A percentile compares a stretch with the other conserved stretches of the same genome.
Conservation (phyloP, 2,888 invertebrate species). For the Acronicta alni region DNA sequence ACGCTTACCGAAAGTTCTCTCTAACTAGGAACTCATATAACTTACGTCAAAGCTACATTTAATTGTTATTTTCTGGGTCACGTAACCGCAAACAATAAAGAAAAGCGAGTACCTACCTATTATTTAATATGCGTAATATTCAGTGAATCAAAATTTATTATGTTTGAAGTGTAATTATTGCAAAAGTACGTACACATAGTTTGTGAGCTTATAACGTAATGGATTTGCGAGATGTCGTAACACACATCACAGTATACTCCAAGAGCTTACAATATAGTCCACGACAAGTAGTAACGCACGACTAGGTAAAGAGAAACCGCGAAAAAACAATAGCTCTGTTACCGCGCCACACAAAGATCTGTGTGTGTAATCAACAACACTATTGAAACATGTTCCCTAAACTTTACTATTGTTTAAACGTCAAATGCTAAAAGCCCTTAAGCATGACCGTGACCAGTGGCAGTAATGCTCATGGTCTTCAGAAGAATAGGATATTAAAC, state of each 20-base stretch:
- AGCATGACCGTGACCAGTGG: constrained; percentile 42
- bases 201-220: constrained; percentile 55
- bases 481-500: constrained; percentile 40
- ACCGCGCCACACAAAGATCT: constrained; percentile 46
- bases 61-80: constrained; percentile 52
- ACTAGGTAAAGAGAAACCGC: constrained; percentile 60
- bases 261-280: constrained; percentile 35
- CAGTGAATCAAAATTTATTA: constrained; percentile 54
- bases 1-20: constrained; percentile 14
- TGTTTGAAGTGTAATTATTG: constrained; percentile 55
- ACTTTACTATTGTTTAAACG: constrained; percentile 34
- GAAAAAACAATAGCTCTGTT: constrained; percentile 58
- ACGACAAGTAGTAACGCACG: constrained; percentile 60
- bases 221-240: constrained; percentile 44
- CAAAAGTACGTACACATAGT: constrained; percentile 57
- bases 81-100: constrained; percentile 48
- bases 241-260: constrained; percentile 13
- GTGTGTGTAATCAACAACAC: constrained; percentile 40
- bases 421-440: constrained; percentile 45
- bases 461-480: constrained; percentile 23
- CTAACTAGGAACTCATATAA: constrained; percentile 37
- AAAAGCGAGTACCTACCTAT: constrained; percentile 42
- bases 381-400: constrained; percentile 43
- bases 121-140: constrained; percentile 53
- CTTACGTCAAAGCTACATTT: constrained; percentile 30